Percentiles rank a stretch among this genome's conserved stretches.
phyloP scores from a whole-genome alignment of 2,888 invertebrate species.

The Coelinius sp. region DNA sequence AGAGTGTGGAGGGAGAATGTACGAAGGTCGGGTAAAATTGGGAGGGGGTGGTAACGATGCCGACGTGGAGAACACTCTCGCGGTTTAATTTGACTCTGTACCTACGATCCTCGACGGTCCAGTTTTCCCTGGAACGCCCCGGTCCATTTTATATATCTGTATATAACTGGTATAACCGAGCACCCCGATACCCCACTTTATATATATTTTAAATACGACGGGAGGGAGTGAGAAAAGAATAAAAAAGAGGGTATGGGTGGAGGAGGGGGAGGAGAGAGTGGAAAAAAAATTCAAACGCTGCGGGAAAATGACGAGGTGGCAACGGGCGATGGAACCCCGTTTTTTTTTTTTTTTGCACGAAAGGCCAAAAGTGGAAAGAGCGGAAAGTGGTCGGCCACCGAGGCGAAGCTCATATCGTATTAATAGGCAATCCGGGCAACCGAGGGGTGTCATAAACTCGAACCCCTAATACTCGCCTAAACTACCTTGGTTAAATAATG shows the following conservation, averaged over 20 bases:
- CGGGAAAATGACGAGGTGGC: conserved; percentile 43
- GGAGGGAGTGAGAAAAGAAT: conserved; percentile 12
- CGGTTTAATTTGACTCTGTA: conserved; percentile 45
- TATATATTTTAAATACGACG: conserved; percentile 31
- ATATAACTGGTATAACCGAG: conserved; percentile 23
- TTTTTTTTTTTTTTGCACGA: background rate
- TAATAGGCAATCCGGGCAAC: conserved; percentile 70
- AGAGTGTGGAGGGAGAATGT: conserved; percentile 16
- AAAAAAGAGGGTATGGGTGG: conserved; percentile 18
- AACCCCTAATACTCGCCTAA: conserved; percentile 71
- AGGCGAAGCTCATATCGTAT: conserved; percentile 70
- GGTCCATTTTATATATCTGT: conserved; percentile 39
- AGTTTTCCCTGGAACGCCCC: conserved; percentile 32
- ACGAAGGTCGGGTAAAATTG: conserved; percentile 17
- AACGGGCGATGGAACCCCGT: conserved; percentile 41
- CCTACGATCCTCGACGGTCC: conserved; percentile 37
- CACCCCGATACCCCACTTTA: conserved; percentile 16
- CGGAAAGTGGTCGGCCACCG: conserved; percentile 47
- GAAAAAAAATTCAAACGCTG: conserved; percentile 45
- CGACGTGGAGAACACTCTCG: conserved; percentile 32
- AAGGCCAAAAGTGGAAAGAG: conserved; percentile 44
- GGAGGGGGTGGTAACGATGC: conserved; percentile 38
- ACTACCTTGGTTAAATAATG: conserved; percentile 71
- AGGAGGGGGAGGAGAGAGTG: background rate
- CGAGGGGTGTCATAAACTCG: conserved; percentile 71